phyloP scores from a whole-genome alignment of 2,113 vertebrate species.

The Amblyopsis rosae region DNA sequence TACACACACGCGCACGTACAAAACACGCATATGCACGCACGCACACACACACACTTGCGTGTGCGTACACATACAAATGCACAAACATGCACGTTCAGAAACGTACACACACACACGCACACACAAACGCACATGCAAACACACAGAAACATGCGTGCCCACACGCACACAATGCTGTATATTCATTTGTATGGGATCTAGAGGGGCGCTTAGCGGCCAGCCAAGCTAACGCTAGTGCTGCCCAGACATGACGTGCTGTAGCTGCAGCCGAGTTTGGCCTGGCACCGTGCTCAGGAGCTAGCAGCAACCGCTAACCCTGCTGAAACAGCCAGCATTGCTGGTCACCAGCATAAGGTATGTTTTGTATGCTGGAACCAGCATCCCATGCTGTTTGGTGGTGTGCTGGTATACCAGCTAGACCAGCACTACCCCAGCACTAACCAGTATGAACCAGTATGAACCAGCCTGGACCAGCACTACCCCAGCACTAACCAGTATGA shows the following conservation, averaged over 20 bases:
- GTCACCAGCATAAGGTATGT: background rate
- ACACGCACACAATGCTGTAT: background rate
- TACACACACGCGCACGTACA: background rate
- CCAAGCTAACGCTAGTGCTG: constrained; percentile 4
- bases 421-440: too few relatives aligned
- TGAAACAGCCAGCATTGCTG: background rate
- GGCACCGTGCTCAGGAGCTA: constrained; percentile 4
- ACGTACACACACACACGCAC: constrained; percentile 1
- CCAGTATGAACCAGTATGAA: too few relatives aligned
- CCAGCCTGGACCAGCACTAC: too few relatives aligned
- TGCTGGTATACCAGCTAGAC: too few relatives aligned
- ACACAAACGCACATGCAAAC: background rate
- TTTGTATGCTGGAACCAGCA: too few relatives aligned
- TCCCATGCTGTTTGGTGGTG: too few relatives aligned
- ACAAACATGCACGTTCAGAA: background rate
- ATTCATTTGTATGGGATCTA: background rate
- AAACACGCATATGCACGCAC: background rate
- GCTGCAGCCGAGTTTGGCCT: background rate
- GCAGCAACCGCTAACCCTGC: constrained; percentile 39
- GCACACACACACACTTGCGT: background rate
- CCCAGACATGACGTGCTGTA: constrained; percentile 8
- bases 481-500: too few relatives aligned
- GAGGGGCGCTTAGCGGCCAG: background rate
- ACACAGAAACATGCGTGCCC: background rate
- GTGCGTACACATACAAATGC: background rate